Conservation (phyloP, 2,797 vertebrate genomes). For the Neosilurus mollespiculum region DNA sequence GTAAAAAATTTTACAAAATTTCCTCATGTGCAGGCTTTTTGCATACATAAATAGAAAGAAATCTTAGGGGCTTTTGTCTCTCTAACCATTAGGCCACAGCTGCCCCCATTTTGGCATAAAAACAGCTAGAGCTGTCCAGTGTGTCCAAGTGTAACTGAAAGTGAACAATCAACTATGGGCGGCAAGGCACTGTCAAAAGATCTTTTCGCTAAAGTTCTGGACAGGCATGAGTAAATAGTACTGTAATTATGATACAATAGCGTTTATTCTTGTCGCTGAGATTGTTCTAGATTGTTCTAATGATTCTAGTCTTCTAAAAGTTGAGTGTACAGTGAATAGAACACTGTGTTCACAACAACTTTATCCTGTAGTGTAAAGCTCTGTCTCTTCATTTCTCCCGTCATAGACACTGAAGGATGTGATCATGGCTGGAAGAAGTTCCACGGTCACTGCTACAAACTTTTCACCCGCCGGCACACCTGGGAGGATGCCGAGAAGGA, state of each 20-base stretch:
- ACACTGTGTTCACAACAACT: not conserved
- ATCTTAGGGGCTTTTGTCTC: too few species aligned
- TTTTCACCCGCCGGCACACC: conserved; percentile 74
- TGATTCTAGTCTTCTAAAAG: not conserved
- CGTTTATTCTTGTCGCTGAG: not conserved
- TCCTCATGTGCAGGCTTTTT: too few species aligned
- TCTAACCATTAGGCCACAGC: too few species aligned
- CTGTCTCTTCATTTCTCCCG: conserved; percentile 12
- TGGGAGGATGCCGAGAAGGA: conserved; percentile 97
- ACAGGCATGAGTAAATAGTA: not conserved
- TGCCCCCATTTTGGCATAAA: too few species aligned
- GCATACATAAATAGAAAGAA: too few species aligned
- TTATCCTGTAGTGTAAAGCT: not conserved
- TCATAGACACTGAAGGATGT: conserved; percentile 89
- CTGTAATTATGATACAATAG: not conserved
- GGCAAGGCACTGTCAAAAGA: too few species aligned
- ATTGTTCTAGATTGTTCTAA: not conserved
- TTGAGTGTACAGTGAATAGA: not conserved
- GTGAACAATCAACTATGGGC: too few species aligned
- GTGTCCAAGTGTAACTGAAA: too few species aligned
- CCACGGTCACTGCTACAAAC: conserved; percentile 93
- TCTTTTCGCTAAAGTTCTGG: too few species aligned
- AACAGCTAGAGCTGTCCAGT: too few species aligned
- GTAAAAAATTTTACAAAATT: too few species aligned
- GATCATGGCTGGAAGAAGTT: conserved; percentile 96